A percentile compares a stretch with the other conserved stretches of the same genome.
Conservation (phyloP, 2,113 vertebrate genomes). For the Melanostigma gelatinosum region DNA sequence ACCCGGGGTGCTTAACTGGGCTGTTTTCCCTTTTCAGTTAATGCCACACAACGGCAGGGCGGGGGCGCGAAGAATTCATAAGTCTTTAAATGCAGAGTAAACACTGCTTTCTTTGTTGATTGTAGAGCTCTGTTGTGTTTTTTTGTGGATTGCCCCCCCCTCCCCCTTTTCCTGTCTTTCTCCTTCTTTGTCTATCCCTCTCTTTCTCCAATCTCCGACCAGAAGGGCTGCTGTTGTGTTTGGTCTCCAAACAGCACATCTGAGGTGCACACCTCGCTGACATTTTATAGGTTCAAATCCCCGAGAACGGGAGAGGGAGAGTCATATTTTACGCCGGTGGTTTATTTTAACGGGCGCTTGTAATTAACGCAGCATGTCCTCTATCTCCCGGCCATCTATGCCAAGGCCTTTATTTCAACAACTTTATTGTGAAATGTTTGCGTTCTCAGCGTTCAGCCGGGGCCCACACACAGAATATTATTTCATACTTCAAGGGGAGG, state of each 20-base stretch:
- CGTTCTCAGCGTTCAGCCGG: conserved; percentile 91
- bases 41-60: conserved; percentile 73
- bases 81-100: conserved; percentile 86
- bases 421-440: conserved; percentile 99
- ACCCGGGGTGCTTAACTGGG: conserved; percentile 78
- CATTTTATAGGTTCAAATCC: conserved; percentile 93
- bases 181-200: conserved; percentile 41
- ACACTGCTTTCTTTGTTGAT: conserved; percentile 85
- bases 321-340: conserved; percentile 89
- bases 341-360: conserved; percentile 98
- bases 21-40: conserved; percentile 75
- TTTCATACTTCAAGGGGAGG: conserved; percentile 91
- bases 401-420: conserved; percentile 98
- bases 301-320: conserved; percentile 66
- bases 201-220: conserved; percentile 38
- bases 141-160: conserved; percentile 42
- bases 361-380: conserved; percentile 99
- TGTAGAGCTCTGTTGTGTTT: conserved; percentile 73
- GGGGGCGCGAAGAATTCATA: conserved; percentile 75
- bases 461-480: conserved; percentile 98
- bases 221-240: conserved; percentile 74
- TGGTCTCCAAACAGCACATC: conserved; percentile 88
- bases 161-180: conserved; percentile 15
- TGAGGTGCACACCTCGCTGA: conserved; percentile 91
- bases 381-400: conserved; percentile 95